Conservation (phyloP, 2,888 invertebrate species). For the Craniophora ligustri region DNA sequence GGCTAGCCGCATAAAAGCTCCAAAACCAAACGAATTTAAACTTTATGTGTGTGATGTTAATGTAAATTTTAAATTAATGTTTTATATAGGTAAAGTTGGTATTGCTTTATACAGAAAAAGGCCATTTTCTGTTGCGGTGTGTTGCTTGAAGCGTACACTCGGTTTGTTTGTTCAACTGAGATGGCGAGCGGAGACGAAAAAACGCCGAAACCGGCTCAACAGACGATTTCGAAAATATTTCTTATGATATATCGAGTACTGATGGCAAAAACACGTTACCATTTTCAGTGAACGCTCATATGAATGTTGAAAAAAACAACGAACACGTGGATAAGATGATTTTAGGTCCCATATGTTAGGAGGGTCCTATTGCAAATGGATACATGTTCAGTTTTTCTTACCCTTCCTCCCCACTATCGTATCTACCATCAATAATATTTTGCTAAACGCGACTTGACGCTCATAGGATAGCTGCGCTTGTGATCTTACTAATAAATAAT, state of each 20-base stretch:
- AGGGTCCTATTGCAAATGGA: too few species aligned
- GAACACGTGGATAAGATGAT: too few species aligned
- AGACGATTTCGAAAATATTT: slow-evolving; percentile 85
- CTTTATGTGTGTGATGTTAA: slow-evolving; percentile 13
- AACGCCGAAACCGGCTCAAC: slow-evolving; percentile 80
- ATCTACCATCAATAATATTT: too few species aligned
- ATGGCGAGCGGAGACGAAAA: slow-evolving; percentile 75
- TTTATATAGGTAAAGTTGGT: slow-evolving; percentile 43
- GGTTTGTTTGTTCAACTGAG: slow-evolving; percentile 84
- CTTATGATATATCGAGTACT: slow-evolving; percentile 73
- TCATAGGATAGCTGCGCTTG: too few species aligned
- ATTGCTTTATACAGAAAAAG: slow-evolving; percentile 53
- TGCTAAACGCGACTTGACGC: too few species aligned
- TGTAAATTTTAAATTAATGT: slow-evolving; percentile 31
- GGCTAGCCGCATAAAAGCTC: slow-evolving; percentile 11
- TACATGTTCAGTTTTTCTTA: too few species aligned
- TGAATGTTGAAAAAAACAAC: too few species aligned
- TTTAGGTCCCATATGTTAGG: too few species aligned
- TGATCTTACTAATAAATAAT: too few species aligned
- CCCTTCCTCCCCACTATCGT: too few species aligned
- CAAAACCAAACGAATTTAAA: slow-evolving; percentile 16
- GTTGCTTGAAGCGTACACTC: slow-evolving; percentile 83
- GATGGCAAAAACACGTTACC: slow-evolving; percentile 53
- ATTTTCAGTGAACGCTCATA: not conserved
- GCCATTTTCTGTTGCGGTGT: slow-evolving; percentile 70